Base-by-base conservation (phyloP, 53 echinoderm and acorn worm genomes). In the Holothuria leucospilota region DNA sequence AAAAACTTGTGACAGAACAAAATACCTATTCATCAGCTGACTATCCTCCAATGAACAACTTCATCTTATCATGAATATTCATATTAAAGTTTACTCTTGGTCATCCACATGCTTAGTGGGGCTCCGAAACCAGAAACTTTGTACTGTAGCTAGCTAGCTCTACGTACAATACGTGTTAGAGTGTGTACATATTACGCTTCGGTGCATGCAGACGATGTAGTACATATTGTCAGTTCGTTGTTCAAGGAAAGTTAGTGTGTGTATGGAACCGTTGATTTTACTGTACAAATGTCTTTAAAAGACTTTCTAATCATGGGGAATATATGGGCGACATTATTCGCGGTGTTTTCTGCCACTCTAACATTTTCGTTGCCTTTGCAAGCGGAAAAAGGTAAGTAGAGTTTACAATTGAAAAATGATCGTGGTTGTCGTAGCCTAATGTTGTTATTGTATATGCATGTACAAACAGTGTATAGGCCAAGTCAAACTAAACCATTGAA, bases 291-390 rank as follows among this genome's bases (percentile, higher is more conserved):
- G 75, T 75, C 75, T 75, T 49, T 75, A 75, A 49, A 20, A 75
- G 75, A 75, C 75, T 49, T 75, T 75, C 59, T 81, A 60, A 81
- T 39, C 62, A 81, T 81, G 81, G 81, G 62, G 29, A 81, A 81
- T 81, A 56, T 81, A 61, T 61, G 60, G 60, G 62, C 81, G 81
- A 81, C 81, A 34, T 81, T 81, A 61, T 62, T 81, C 26, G 59
- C 81, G 39, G 62, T 81, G 34, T 34, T 81, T 61, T 81, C 81
- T 62, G 81, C 81, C 62, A 62, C 81, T 18, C 39, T 81, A 39
- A 60, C 81, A 4, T 81, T 81, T 81, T 60, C 81, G 56, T 23
- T 81, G 62, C 81, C 81, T 62, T 60, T 81, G 21, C 62, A 62
- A 38, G 81, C 81, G 15, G 81, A 81, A 62, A 28, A 40, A 12